Percentiles rank a stretch among this genome's conserved stretches.
These are phyloP conservation scores for Harpagus bidentatus DNA, from an alignment of 2,113 vertebrate species.

Conservation along the genomic window DNA sequence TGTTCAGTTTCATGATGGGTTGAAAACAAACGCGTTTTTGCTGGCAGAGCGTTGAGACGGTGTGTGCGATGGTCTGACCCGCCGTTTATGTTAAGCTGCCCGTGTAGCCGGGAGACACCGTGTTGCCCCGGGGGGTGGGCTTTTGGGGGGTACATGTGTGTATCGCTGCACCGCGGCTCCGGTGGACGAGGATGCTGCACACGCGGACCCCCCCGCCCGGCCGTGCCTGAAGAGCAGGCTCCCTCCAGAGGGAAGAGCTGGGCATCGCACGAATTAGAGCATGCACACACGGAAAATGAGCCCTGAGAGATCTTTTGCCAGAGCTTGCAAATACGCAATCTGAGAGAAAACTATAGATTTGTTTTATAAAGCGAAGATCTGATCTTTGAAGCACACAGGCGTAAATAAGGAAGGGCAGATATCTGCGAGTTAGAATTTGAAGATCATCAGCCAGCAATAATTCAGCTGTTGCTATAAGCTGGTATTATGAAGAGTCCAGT, in stretches of 20 bases:
- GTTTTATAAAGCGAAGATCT: neutral
- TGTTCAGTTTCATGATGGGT: rapidly evolving
- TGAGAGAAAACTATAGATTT: neutral
- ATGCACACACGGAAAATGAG: rapidly evolving
- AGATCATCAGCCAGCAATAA: neutral
- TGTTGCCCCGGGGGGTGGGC: neutral
- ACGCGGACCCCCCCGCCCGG: neutral
- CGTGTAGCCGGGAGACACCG: rapidly evolving
- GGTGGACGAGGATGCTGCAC: neutral
- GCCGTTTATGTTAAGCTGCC: rapidly evolving
- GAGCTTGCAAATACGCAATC: rapidly evolving
- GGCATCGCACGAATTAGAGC: neutral
- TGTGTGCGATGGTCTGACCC: neutral
- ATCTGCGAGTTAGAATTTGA: neutral
- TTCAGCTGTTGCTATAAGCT: neutral
- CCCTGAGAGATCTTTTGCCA: neutral
- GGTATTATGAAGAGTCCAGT: neutral
- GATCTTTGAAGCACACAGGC: neutral
- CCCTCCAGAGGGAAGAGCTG: conserved; percentile 53
- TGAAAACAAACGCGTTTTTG: neutral
- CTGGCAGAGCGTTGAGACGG: neutral
- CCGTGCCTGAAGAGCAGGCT: neutral
- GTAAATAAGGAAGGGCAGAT: neutral
- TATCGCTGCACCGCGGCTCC: neutral
- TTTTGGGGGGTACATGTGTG: neutral